phyloP scores from a whole-genome alignment of 2,113 vertebrate genomes.

The Sapajus apella region DNA sequence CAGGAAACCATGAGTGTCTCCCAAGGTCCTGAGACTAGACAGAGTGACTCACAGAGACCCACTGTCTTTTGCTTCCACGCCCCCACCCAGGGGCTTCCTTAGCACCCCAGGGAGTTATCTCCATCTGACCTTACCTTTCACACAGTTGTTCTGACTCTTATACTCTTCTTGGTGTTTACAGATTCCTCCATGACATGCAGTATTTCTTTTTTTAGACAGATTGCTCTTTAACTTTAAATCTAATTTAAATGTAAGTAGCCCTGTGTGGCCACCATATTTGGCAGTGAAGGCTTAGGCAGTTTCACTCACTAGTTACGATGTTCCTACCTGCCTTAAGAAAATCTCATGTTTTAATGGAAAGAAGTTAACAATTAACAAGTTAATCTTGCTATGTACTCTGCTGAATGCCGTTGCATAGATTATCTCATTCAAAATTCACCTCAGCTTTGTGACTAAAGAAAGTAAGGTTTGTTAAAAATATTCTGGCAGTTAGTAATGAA shows the following conservation, averaged over 20 bases:
- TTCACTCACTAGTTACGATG: not conserved
- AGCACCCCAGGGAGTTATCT: no score
- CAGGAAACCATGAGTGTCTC: not conserved
- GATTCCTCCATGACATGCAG: no score
- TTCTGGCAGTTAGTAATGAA: not conserved
- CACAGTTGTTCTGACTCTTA: not conserved
- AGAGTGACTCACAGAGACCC: not conserved
- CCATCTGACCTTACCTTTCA: not conserved
- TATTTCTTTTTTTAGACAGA: not conserved
- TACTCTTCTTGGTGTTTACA: not conserved
- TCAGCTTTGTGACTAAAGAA: not conserved
- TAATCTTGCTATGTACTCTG: not conserved
- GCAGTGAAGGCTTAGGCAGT: not conserved
- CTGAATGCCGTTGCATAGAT: rapidly evolving
- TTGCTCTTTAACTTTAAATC: not conserved
- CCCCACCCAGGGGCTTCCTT: not conserved
- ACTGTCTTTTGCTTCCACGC: no score
- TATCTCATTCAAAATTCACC: not conserved
- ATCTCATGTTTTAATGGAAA: not conserved
- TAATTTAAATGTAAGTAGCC: not conserved
- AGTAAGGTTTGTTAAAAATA: no score
- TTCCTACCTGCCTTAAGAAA: not conserved
- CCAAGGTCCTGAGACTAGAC: no score
- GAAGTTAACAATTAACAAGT: not conserved
- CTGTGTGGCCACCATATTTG: no score